These are phyloP conservation scores for Passer domesticus DNA, from an alignment of 2,113 vertebrate genomes.

Conservation along the genomic window DNA sequence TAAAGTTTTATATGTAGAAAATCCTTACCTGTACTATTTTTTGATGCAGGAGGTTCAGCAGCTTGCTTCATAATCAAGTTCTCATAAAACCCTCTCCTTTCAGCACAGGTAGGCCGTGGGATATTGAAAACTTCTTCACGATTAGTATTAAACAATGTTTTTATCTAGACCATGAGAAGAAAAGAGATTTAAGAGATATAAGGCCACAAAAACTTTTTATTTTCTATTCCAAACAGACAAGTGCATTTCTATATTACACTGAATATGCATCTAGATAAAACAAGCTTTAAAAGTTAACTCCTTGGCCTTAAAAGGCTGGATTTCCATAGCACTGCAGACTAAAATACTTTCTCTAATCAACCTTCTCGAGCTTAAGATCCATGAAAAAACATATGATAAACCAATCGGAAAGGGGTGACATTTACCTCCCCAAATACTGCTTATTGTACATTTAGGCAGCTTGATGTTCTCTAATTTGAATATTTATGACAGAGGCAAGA, in stretches of 20 bases:
- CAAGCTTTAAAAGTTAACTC: background rate
- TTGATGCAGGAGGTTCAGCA: conserved; percentile 82
- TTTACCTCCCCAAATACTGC: background rate
- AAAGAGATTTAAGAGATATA: background rate
- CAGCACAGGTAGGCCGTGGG: conserved; percentile 74
- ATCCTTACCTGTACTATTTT: conserved; percentile 81
- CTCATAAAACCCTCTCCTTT: conserved; percentile 89
- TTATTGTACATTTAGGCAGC: background rate
- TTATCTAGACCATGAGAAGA: conserved; percentile 72
- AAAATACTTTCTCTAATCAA: background rate
- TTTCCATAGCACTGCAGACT: background rate
- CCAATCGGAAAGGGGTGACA: background rate
- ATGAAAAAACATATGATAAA: background rate
- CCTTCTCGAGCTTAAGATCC: background rate
- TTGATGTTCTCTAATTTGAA: background rate
- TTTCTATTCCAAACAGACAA: background rate
- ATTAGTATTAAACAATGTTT: conserved; percentile 82
- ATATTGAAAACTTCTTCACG: conserved; percentile 89
- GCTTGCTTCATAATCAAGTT: conserved; percentile 87
- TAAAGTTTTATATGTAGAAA: background rate
- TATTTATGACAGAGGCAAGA: background rate
- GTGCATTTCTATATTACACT: background rate
- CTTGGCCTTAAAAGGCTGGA: background rate
- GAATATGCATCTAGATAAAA: background rate
- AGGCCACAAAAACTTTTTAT: background rate